Percentiles rank a stretch among this genome's conserved stretches.
These are phyloP conservation scores for Drosophila miranda DNA, from an alignment of 1,140 invertebrate species.

Conservation along the genomic window DNA sequence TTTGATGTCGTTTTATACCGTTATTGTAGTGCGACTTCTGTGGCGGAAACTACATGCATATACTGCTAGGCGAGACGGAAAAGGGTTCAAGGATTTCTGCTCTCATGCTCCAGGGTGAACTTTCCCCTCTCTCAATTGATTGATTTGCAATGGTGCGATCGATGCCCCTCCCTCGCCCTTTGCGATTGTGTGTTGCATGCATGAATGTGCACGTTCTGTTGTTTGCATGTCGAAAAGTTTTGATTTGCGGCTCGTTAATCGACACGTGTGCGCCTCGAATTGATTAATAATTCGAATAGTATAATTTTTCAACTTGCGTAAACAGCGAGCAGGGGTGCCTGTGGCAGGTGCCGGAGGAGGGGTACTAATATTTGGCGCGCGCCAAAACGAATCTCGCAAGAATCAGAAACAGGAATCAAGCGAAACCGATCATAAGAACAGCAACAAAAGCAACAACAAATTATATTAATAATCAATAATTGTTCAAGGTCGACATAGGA, in stretches of 20 bases:
- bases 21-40: slow-evolving; percentile 21
- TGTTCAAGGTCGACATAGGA: slow-evolving; percentile 64
- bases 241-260: slow-evolving; percentile 27
- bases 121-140: neutral
- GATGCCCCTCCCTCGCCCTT: neutral
- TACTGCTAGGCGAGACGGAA: slow-evolving; percentile 21
- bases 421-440: slow-evolving; percentile 34
- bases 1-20: slow-evolving; percentile 6
- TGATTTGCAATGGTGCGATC: neutral
- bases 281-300: slow-evolving; percentile 57
- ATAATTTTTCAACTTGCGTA: slow-evolving; percentile 23
- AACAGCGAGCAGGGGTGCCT: slow-evolving; percentile 13
- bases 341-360: too few relatives aligned
- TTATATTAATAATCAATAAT: slow-evolving; percentile 73
- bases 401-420: slow-evolving; percentile 49
- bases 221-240: slow-evolving; percentile 36
- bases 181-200: slow-evolving; percentile 17
- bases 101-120: too few relatives aligned
- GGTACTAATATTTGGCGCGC: slow-evolving; percentile 35
- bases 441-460: slow-evolving; percentile 18
- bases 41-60: slow-evolving; percentile 4
- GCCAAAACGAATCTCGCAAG: slow-evolving; percentile 29
- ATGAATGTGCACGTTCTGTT: slow-evolving; percentile 41
- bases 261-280: slow-evolving; percentile 56
- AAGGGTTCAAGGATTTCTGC: slow-evolving; percentile 53